phyloP scores from a whole-genome alignment of 37 sponge, comb jelly and placozoan species.

The Chondrilla cf. caribensis region DNA sequence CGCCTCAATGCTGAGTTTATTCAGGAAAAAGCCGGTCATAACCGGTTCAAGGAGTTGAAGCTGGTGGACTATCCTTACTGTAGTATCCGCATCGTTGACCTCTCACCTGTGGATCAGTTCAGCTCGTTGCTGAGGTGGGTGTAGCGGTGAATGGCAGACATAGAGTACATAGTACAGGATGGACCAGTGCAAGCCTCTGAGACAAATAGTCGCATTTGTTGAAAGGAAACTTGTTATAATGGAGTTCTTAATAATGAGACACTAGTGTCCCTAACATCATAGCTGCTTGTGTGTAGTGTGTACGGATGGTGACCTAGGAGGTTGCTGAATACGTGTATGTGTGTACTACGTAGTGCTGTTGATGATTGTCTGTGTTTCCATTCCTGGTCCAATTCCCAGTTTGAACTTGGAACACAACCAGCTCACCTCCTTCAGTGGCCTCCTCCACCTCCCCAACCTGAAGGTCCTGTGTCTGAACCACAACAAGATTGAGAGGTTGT shows the following conservation, averaged over 20 bases:
- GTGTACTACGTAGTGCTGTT: not conserved
- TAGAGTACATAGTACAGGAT: too few species aligned
- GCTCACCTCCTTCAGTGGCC: slow-evolving; percentile 82
- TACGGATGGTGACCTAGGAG: too few species aligned
- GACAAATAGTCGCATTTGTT: too few species aligned
- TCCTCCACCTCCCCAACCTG: slow-evolving; percentile 69
- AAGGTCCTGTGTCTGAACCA: slow-evolving; percentile 95
- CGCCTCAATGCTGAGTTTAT: slow-evolving; percentile 82
- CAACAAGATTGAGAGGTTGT: slow-evolving; percentile 72
- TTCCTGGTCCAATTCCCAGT: slow-evolving; percentile 60
- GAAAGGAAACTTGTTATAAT: too few species aligned
- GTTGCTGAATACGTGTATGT: too few species aligned
- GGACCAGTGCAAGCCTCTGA: too few species aligned
- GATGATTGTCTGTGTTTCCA: not conserved
- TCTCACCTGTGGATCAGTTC: slow-evolving; percentile 54
- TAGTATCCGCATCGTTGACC: slow-evolving; percentile 69
- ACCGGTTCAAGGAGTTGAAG: slow-evolving; percentile 33
- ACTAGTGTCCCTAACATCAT: too few species aligned
- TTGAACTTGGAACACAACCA: slow-evolving; percentile 92
- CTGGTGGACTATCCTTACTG: slow-evolving; percentile 63
- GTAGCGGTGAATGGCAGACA: too few species aligned
- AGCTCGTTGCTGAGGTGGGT: slow-evolving; percentile 67
- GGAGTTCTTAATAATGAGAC: too few species aligned
- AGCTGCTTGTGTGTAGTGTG: too few species aligned
- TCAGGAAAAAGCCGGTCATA: slow-evolving; percentile 55